Evolutionary conservation across 2,888 invertebrate species (phyloP), one percentile per base, ranked within the genome.

Genomic region (Agriopis leucophaearia): DNA sequence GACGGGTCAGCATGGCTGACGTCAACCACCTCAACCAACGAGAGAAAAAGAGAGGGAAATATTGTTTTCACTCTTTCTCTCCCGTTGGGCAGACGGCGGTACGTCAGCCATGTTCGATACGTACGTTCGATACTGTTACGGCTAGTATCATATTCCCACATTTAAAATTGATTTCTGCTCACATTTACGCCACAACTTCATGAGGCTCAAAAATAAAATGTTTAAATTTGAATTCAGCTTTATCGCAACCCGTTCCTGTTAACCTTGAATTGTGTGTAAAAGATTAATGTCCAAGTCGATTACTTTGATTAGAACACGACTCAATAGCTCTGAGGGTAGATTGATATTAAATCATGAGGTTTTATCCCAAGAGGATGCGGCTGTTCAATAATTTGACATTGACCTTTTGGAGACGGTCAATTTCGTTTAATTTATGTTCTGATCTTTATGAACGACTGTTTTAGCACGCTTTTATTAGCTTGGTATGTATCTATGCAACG

Each of bases 341-440:
- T 60, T 61, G 62, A 59, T 74, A 71, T 72, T 66, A 61, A 69
- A 71, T 65, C 63, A 71, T 62, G 55, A 38, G 59, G 44, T 38
- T 35, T 51, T 57, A 52, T 64, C 67, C 69, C 64, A 8, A 16
- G 64, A 38, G 68, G 62, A 48, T 48, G 56, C 12, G 64, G 60
- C 59, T 47, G 45, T 56, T n/a, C 36, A n/a, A 12, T 45, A 16
- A n/a, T 61, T 54, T 16, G 65, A 51, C 64, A 50, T 66, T 72
- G 69, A 69, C 71, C 72, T 65, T 69, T 64, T 69, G 18, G 42
- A 10, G 18, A 38, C 13, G 40, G 55, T 54, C 42, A 45, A 45
- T 40, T 35, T 18, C 40, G 58, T 54, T 54, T 16, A 45, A 70
- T 69, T 66, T 59, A 55, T 56, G 62, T 65, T 58, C 5, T 6